Base-by-base conservation (phyloP, 2,113 vertebrate species). In the Proteles cristata region DNA sequence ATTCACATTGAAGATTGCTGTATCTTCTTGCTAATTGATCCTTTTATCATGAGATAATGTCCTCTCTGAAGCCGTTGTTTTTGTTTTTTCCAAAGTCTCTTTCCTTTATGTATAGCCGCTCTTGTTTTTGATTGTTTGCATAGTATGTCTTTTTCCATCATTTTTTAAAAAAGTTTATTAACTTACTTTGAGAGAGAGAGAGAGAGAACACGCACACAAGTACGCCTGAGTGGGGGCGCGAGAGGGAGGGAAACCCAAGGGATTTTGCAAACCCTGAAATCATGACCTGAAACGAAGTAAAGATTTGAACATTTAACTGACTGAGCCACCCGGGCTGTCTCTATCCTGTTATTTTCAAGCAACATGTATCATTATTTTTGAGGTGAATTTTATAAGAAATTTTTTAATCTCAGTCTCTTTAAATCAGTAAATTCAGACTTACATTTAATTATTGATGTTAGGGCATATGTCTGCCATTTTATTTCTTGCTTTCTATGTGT, bases 21-120 rank as follows among this genome's bases (percentile, higher is more conserved):
- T 88, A 14, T 68, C 31, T 83, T 93, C 48, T 96, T 96, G 61
- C 69, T 88, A 79, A 82, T 83, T 88, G 26, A 88, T 55, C 31
- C 26, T 93, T 76, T 69, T 84, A 93, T 93, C 43, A 43, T 89
- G 55, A 74, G 39, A 48, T 66, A 88, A 58, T 83, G 33, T 83
- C 45, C 15, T 83, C 50, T 85, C 25, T 88, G 17, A 76, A 28
- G 14, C 12, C 76, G 35, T 14, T 96, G 58, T 48, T 68, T 88
- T 21, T 93, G 25, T 61, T 48, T 53, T 19, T 82, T 88, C 69
- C 48, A 58, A 83, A 92, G 33, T 68, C 68, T 65, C 79, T 84
- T 43, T 77, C 77, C 35, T 77, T 84, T 66, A 58, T 25, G 61
- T 73, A 53, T 58, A 90, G 80, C 87, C 33, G 35, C 35, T 48